Evolutionary conservation across 2,888 invertebrate species (phyloP).

Genomic region (Lithophane socia): DNA sequence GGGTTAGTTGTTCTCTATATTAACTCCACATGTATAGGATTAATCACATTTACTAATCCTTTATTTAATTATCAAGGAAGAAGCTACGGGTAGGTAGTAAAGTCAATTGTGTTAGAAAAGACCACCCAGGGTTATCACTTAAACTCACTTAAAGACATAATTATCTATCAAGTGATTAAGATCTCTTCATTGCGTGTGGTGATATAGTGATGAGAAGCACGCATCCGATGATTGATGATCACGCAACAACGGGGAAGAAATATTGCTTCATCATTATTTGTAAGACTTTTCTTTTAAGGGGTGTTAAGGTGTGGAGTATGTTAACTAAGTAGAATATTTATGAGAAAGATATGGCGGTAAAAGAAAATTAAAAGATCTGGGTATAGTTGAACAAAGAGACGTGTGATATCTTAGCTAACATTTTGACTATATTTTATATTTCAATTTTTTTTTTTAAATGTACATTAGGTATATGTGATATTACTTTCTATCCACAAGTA

Average conservation of each 20-base stretch:
- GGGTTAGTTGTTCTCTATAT: no score
- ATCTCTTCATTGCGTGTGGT: slow-evolving; percentile 54
- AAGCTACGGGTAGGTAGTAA: neutral
- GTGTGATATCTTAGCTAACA: neutral
- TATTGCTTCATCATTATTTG: slow-evolving; percentile 52
- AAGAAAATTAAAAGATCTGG: neutral
- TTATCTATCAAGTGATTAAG: slow-evolving; percentile 54
- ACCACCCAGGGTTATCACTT: slow-evolving; percentile 52
- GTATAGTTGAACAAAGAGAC: neutral
- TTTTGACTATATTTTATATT: neutral
- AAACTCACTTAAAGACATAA: slow-evolving; percentile 45
- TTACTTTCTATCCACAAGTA: neutral
- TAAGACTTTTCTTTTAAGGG: slow-evolving; percentile 35
- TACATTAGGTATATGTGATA: neutral
- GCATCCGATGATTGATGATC: slow-evolving; percentile 56
- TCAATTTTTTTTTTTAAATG: no score
- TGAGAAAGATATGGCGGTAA: neutral
- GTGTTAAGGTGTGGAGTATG: slow-evolving; percentile 33
- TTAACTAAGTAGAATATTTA: slow-evolving; percentile 21
- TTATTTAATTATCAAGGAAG: neutral
- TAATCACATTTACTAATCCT: neutral
- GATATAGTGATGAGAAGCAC: slow-evolving; percentile 58
- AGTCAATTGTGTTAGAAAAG: slow-evolving; percentile 3
- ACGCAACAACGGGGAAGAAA: slow-evolving; percentile 53
- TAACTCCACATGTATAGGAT: neutral